These are phyloP conservation scores for Anastrepha obliqua DNA, from an alignment of 1,140 invertebrate genomes.

Conservation along the genomic window DNA sequence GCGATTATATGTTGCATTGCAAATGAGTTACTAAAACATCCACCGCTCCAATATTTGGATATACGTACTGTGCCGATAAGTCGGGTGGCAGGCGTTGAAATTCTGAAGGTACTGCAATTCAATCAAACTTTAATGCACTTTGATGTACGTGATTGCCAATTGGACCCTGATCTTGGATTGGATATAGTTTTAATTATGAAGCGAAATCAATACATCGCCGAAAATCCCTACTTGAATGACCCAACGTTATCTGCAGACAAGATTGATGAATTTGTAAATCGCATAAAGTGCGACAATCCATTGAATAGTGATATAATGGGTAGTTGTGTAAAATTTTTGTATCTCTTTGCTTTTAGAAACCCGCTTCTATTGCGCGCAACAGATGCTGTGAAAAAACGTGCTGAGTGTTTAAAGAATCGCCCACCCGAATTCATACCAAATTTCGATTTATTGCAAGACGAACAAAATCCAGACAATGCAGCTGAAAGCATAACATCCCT, in stretches of 20 bases:
- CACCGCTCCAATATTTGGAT: constrained; percentile 59
- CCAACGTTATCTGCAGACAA: constrained; percentile 52
- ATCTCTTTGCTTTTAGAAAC: constrained; percentile 28
- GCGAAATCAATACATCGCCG: constrained; percentile 61
- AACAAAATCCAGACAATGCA: not conserved
- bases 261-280: constrained; percentile 36
- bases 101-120: constrained; percentile 58
- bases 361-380: constrained; percentile 49
- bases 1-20: constrained; percentile 44
- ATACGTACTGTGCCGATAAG: constrained; percentile 60
- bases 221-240: constrained; percentile 58
- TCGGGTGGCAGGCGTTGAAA: not conserved
- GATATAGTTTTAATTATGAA: constrained; percentile 65
- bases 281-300: constrained; percentile 45
- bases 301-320: too few relatives aligned
- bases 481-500: not conserved
- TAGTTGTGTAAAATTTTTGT: too few relatives aligned
- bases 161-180: constrained; percentile 60
- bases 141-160: constrained; percentile 63
- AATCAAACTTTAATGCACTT: constrained; percentile 58
- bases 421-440: constrained; percentile 12
- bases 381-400: constrained; percentile 42
- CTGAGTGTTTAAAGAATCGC: constrained; percentile 11
- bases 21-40: constrained; percentile 59
- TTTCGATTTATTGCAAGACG: not conserved